These are phyloP conservation scores for Epinephelus cyanopodus DNA, from an alignment of 2,113 vertebrate species.

Conservation along the genomic window DNA sequence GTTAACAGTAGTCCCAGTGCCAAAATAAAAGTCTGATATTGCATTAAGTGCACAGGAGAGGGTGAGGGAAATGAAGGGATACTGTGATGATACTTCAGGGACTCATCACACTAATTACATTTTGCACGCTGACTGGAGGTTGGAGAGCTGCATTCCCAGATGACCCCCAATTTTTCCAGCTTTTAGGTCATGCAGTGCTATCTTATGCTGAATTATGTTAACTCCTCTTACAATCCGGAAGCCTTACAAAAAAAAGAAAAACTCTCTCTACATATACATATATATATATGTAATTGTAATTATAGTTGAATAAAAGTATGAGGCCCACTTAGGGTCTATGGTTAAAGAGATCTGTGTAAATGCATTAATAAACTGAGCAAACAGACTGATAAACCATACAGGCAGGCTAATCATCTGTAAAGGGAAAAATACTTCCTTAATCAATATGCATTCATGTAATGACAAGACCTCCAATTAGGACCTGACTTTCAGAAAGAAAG, in stretches of 20 bases:
- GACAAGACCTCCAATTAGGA: background rate
- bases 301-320: background rate
- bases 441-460: background rate
- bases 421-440: background rate
- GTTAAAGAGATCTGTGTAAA: background rate
- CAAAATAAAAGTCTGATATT: slow-evolving; percentile 52
- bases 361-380: background rate
- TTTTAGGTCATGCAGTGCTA: slow-evolving; percentile 52
- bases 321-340: no score
- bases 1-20: slow-evolving; percentile 49
- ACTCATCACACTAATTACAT: slow-evolving; percentile 80
- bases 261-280: no score
- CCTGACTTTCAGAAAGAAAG: background rate
- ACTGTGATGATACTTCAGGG: slow-evolving; percentile 45
- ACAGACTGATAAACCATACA: background rate
- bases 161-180: slow-evolving; percentile 56
- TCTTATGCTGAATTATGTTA: slow-evolving; percentile 43
- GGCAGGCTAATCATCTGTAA: background rate
- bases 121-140: slow-evolving; percentile 66
- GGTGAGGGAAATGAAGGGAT: slow-evolving; percentile 47
- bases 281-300: background rate
- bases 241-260: background rate
- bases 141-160: slow-evolving; percentile 61
- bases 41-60: slow-evolving; percentile 49
- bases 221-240: slow-evolving; percentile 10